Conservation (phyloP, 2,888 invertebrate genomes). For the Branchipolynoe longqiensis region DNA sequence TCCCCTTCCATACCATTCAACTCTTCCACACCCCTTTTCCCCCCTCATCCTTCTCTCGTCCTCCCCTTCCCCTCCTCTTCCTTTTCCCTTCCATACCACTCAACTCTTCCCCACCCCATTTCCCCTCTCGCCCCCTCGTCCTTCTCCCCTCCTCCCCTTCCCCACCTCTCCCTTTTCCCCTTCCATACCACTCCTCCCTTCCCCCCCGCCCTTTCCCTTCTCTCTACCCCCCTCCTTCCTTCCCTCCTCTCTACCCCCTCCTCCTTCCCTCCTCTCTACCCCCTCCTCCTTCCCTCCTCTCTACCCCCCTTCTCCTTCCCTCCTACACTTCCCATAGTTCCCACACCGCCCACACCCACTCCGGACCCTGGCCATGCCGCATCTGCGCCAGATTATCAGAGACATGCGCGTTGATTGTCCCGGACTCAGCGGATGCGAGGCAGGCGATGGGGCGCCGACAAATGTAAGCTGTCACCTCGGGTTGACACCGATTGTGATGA, state of each 20-base stretch:
- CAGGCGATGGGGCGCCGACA: not conserved
- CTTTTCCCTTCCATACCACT: not conserved
- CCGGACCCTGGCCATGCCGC: not conserved
- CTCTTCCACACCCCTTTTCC: not conserved
- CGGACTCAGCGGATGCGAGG: not conserved
- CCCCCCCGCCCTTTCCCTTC: not conserved
- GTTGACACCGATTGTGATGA: slow-evolving; percentile 5
- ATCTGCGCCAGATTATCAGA: not conserved
- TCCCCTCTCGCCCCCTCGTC: not conserved
- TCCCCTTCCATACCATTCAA: not conserved
- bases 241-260: not conserved
- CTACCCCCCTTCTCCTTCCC: not conserved
- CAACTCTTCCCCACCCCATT: not conserved
- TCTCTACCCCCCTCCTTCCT: not conserved
- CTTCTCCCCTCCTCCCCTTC: not conserved
- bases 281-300: not conserved
- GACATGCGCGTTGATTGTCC: slow-evolving; percentile 6
- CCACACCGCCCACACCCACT: too few relatives aligned
- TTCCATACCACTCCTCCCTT: not conserved
- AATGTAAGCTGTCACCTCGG: not conserved
- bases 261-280: not conserved
- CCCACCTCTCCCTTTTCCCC: not conserved
- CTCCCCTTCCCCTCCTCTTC: not conserved
- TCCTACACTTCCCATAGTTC: not conserved
- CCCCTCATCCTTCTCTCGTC: not conserved